Evolutionary conservation across 2,797 vertebrate species (phyloP).

Genomic region (Lindbergichthys nudifrons): DNA sequence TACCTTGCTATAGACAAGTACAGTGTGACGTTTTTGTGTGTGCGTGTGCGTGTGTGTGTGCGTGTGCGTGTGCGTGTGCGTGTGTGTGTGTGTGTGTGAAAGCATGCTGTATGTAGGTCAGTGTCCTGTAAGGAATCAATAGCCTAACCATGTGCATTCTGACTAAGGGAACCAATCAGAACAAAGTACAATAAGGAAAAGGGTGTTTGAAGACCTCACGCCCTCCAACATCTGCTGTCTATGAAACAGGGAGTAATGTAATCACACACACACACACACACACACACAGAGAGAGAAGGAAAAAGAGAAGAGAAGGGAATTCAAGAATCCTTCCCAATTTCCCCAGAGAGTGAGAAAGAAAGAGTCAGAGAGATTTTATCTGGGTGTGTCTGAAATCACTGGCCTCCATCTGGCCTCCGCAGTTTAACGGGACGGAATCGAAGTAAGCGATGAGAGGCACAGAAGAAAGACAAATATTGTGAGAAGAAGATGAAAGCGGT

Average conservation of each 20-base stretch:
- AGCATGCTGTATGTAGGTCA: constrained; percentile 38
- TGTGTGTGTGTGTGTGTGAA: not conserved
- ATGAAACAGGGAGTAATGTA: constrained; percentile 64
- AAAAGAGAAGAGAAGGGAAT: constrained; percentile 48
- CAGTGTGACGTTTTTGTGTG: not conserved
- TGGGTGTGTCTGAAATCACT: constrained; percentile 77
- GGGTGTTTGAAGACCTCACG: constrained; percentile 59
- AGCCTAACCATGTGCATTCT: constrained; percentile 22
- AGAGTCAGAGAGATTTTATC: constrained; percentile 62
- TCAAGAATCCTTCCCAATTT: constrained; percentile 66
- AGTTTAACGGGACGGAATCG: constrained; percentile 43
- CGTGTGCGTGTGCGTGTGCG: not conserved
- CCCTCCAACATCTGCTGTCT: constrained; percentile 77
- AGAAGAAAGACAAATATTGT: constrained; percentile 64
- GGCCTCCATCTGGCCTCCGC: constrained; percentile 67
- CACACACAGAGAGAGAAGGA: constrained; percentile 19
- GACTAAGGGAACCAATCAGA: constrained; percentile 55
- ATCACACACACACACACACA: constrained; percentile 54
- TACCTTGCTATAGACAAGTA: not conserved
- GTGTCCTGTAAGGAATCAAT: constrained; percentile 27
- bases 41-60: not conserved
- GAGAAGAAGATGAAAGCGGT: constrained; percentile 70
- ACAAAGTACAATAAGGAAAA: constrained; percentile 64
- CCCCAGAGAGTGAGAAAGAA: constrained; percentile 56
- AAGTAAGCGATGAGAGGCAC: constrained; percentile 45